phyloP scores from a whole-genome alignment of 2,888 invertebrate species.

The Sussaba pulchella region DNA sequence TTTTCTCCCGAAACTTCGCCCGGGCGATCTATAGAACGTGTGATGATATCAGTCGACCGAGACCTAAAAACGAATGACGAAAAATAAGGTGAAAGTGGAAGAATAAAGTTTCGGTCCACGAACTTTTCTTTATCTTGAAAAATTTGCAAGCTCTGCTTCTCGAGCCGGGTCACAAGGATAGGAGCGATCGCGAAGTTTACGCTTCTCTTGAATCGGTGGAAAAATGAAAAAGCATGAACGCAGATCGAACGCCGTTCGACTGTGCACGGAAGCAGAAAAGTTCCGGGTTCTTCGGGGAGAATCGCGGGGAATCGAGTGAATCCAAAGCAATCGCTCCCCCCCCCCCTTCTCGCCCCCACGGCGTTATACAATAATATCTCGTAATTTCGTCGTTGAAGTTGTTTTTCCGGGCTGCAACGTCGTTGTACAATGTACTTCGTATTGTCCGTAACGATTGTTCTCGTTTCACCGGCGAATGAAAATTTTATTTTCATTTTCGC shows the following conservation, averaged over 20 bases:
- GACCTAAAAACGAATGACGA: neutral
- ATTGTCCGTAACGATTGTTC: constrained; percentile 16
- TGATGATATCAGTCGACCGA: too few relatives aligned
- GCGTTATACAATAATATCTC: constrained; percentile 20
- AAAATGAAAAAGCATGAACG: neutral
- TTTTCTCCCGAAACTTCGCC: too few relatives aligned
- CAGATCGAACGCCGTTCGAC: neutral
- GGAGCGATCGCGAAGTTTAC: neutral
- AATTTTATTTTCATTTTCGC: constrained; percentile 36
- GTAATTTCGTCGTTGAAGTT: constrained; percentile 8
- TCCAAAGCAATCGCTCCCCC: neutral
- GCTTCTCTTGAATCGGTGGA: neutral
- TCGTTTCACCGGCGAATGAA: constrained; percentile 1
- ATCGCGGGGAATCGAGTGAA: neutral
- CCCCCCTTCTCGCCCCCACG: neutral
- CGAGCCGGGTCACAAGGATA: neutral
- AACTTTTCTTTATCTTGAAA: too few relatives aligned
- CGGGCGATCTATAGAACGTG: too few relatives aligned
- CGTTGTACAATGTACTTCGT: constrained; percentile 5
- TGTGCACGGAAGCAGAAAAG: neutral
- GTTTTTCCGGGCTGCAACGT: constrained; percentile 10
- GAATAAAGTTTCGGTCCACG: too few relatives aligned
- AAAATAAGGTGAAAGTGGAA: too few relatives aligned
- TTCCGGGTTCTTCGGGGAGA: neutral
- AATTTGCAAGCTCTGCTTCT: neutral